Base-by-base conservation (phyloP, 2,888 invertebrate genomes). In the Sisyra terminalis region DNA sequence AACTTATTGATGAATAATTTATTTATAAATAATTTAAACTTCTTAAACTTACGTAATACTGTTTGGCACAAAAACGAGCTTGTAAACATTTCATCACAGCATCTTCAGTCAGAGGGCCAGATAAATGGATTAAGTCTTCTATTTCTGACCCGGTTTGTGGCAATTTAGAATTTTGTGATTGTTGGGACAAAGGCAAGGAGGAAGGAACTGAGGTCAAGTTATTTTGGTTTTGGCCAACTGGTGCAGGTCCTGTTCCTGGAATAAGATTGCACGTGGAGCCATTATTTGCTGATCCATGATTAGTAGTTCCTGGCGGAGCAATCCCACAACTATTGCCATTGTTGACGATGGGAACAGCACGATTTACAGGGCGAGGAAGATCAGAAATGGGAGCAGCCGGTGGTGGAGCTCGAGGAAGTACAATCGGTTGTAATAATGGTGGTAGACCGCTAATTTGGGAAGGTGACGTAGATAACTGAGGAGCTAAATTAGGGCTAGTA, bases 31-130 rank as follows among this genome's bases (percentile, higher is more conserved):
- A 24, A 24, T 24, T 3, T 24, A 24, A 5, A 24, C 3, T 29
- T 43, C 31, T 40, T 43, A 42, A 48, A 76, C 88, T 81, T 63
- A 93, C 93, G 63, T 87, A 89, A 58, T 84, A 86, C 55, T 85
- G 82, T 53, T 81, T 77, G 50, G 82, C 79, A 56, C 78, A 78
- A 67, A 92, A 93, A 56, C 92, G 72, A 8, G 88, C 81, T 59
- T 93, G 89, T 49, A 94, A 73, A 55, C 89, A 86, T 59, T 86
- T 79, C 64, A 92, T 82, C 39, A 93, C 83, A 45, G 90, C 89
- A 61, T 93, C 90, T 64, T 94, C 93, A 29, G 90, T 93, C 54
- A 93, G 75, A 42, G 92, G 92, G 29, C 89, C 90, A 38, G 85
- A 78, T 55, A 93, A 69, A 66, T 92, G 90, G 59, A 92, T 92